Base-by-base conservation (phyloP, 2,113 vertebrate species). In the Mystacornis crossleyi region DNA sequence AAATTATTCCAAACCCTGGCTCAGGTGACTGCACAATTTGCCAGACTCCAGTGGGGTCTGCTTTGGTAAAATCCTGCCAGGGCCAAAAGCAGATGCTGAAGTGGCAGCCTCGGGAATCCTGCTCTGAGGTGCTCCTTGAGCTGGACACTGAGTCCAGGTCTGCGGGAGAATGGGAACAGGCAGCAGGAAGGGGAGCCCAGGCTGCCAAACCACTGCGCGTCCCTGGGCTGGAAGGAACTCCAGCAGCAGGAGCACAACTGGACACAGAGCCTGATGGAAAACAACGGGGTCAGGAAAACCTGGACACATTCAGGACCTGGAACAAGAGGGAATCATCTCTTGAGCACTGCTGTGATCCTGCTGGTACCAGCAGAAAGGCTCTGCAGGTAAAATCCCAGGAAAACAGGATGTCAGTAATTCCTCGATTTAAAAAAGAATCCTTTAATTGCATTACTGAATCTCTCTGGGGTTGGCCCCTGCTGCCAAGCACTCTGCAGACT, bases 401-500 rank as follows among this genome's bases (percentile, higher is more conserved):
- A 43, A 90, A 45, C 4, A 6, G 26, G 10, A 9, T 15, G 47
- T 17, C 38, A 29, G 25, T 19, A 28, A 69, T 4, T 29, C 18
- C 14, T 31, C 24, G 7, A 62, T 45, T 33, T 21, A 25, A 18
- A 66, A 19, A 40, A 12, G 12, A 45, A 36, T 3, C 6, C 4
- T 29, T 78, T 50, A 33, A 60, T 42, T 60, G 50, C 40, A 24
- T 31, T 36, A 42, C 54, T 16, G 24, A 50, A 50, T 19, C 24
- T 34, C 38, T 25, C 16, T 4, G 1, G 57, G 54, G 18, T 0
- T 40, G 67, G 24, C 4, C 31, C 25, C 10, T 11, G 14, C 19
- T 2, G 4, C 28, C 38, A 24, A 31, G 11, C 29, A 5, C 50
- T 16, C 47, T 20, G 69, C 55, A 78, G 42, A 8, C 18, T 0